Base-by-base conservation (phyloP, 1,140 invertebrate species). In the Megalopta genalis region DNA sequence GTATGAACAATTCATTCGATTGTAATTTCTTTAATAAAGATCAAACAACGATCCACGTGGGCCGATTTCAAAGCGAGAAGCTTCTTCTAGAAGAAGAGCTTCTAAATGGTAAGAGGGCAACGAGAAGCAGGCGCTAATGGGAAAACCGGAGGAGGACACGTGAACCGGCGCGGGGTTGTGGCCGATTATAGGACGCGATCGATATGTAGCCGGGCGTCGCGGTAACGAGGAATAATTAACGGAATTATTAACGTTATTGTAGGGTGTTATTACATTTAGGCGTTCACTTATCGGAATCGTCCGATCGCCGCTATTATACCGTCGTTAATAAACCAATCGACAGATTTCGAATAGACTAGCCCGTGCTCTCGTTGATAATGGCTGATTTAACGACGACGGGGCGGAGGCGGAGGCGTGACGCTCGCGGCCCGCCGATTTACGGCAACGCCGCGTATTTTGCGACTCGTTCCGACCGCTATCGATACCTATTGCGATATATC, bases 231-330 rank as follows among this genome's bases (percentile, higher is more conserved):
- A 46, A 65, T 59, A 73, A 73, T 73, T 79, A 79, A 73, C 69
- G 49, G 37, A 72, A 49, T 79, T 64, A 59, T 79, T 66, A 79
- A 79, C 62, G 37, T 78, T 72, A 72, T 46, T 65, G 37, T 14
- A 46, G 14, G 46, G 59, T 79, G 57, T 73, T 39, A 79, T 73
- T 37, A 52, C 49, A 66, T 66, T 73, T 65, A 66, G 77, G 23
- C 14, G 37, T 27, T 49, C 77, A 49, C 49, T 78, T 78, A 78
- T 78, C 77, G 60, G n/a, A 37, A 59, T 80, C 75, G 66, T 69
- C 63, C 27, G 77, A 67, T 78, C 67, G 37, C 66, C 25, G 37
- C 32, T 27, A 46, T 78, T 72, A 57, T 25, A 21, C 8, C 18
- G 49, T 9, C 62, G 49, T 59, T 79, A n/a, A 65, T 57, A 57